phyloP scores from a whole-genome alignment of 1,140 invertebrate species.

The Galendromus occidentalis region DNA sequence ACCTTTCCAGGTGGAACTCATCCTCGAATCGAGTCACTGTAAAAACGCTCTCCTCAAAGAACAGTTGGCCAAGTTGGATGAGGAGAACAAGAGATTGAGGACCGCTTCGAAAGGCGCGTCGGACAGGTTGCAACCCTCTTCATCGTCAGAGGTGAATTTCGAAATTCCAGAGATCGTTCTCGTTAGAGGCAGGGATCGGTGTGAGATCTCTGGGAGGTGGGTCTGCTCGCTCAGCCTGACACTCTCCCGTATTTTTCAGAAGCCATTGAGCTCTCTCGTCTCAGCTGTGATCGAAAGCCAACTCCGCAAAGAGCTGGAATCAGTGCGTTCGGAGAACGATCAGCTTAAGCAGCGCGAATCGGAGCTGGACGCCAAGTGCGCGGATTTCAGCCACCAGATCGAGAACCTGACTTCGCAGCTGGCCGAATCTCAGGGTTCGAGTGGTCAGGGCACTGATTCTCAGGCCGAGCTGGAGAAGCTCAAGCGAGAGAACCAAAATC shows the following conservation, averaged over 20 bases:
- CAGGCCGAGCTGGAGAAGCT: neutral
- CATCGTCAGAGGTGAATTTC: no score
- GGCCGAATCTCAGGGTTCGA: neutral
- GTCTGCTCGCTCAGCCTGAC: no score
- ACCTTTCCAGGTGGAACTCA: neutral
- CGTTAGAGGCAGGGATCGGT: no score
- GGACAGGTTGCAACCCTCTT: no score
- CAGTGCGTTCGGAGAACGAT: no score
- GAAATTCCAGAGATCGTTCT: no score
- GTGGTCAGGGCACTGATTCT: neutral
- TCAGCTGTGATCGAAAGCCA: no score
- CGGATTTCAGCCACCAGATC: slow-evolving; percentile 8
- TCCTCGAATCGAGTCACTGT: neutral
- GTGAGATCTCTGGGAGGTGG: no score
- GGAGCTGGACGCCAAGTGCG: neutral
- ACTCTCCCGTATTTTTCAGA: no score
- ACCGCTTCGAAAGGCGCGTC: no score
- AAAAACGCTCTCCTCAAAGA: neutral
- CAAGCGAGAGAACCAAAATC: neutral
- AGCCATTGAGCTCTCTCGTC: no score
- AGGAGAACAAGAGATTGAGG: neutral
- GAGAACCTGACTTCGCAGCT: slow-evolving; percentile 7
- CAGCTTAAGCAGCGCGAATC: neutral
- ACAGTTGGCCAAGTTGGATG: neutral
- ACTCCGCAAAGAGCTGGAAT: no score